Evolutionary conservation across 2,797 vertebrate species (phyloP), one percentile per base, ranked within the genome.

Genomic region (Lacerta agilis): DNA sequence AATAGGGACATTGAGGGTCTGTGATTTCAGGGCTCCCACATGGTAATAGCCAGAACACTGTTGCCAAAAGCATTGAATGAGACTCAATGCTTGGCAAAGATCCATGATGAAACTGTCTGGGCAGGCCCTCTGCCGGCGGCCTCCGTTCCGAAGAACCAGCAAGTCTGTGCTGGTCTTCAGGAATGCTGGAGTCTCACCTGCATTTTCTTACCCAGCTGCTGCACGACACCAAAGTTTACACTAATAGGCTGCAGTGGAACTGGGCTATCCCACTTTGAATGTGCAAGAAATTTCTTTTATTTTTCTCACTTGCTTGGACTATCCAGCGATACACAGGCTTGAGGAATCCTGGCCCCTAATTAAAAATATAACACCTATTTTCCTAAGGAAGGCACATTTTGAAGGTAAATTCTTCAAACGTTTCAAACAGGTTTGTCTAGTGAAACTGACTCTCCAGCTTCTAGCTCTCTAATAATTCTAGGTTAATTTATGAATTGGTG

Each of bases 91-190:
- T 76, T 41, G 66, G 33, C 27, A 71, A 78, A 43, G 82, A 27
- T 73, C 55, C 58, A 10, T 5, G 23, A n/a, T 15, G 43, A 76
- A 67, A n/a, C 78, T 77, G 78, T 10, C 79, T 36, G 10, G 71
- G 49, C 78, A 81, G 18, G 82, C 61, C 9, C 27, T 36, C 33
- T 11, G 55, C 69, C 8, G 3, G 29, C 18, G 67, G 81, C 76
- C 58, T 78, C 33, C 3, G 3, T 90, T 55, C 18, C 5, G 13
- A 33, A 55, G 11, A 55, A 8, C 27, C 3, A 36, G 78, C 89
- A 87, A 87, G 86, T 85, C 82, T 61, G 20, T 17, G 38, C 89
- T 82, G 15, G 89, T 15, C 64, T 58, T 17, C 8, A 75, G 71
- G 82, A 90, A 90, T 36, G 45, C 64, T 29, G 29, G 13, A 13